Percentiles rank a stretch among this genome's conserved stretches.
phyloP scores from a whole-genome alignment of 2,888 invertebrate species.

The Acleris holmiana region DNA sequence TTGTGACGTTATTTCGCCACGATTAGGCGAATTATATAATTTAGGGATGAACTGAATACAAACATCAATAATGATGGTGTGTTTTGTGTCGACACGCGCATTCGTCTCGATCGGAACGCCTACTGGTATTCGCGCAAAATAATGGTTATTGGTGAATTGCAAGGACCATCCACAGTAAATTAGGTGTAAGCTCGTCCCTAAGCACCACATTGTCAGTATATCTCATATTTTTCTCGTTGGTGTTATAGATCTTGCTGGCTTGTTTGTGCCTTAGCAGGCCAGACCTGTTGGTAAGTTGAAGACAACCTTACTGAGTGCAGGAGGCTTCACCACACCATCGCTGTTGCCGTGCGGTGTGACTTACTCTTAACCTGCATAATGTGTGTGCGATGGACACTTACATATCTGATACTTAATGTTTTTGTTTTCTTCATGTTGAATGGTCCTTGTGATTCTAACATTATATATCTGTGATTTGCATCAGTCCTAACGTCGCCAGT shows the following conservation, averaged over 20 bases:
- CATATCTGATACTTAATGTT: slow-evolving; percentile 50
- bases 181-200: slow-evolving; percentile 71
- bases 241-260: slow-evolving; percentile 90
- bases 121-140: slow-evolving; percentile 79
- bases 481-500: slow-evolving; percentile 42
- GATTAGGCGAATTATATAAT: slow-evolving; percentile 75
- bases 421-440: slow-evolving; percentile 77
- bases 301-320: slow-evolving; percentile 66
- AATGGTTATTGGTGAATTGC: slow-evolving; percentile 77
- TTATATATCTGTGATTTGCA: slow-evolving; percentile 44
- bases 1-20: slow-evolving; percentile 63
- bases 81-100: slow-evolving; percentile 61
- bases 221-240: slow-evolving; percentile 81
- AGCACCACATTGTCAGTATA: slow-evolving; percentile 76
- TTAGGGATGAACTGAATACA: slow-evolving; percentile 58
- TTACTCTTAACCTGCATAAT: slow-evolving; percentile 79
- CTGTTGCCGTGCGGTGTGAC: slow-evolving; percentile 74
- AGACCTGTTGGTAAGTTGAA: slow-evolving; percentile 89
- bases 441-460: slow-evolving; percentile 85
- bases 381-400: slow-evolving; percentile 79
- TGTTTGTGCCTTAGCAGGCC: slow-evolving; percentile 90
- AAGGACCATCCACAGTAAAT: slow-evolving; percentile 79
- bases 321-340: slow-evolving; percentile 74
- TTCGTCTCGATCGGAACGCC: slow-evolving; percentile 57
- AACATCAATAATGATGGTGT: slow-evolving; percentile 58